A percentile compares a stretch with the other conserved stretches of the same genome.
Conservation (phyloP, 2,113 vertebrate genomes). For the Poecilia latipinna region DNA sequence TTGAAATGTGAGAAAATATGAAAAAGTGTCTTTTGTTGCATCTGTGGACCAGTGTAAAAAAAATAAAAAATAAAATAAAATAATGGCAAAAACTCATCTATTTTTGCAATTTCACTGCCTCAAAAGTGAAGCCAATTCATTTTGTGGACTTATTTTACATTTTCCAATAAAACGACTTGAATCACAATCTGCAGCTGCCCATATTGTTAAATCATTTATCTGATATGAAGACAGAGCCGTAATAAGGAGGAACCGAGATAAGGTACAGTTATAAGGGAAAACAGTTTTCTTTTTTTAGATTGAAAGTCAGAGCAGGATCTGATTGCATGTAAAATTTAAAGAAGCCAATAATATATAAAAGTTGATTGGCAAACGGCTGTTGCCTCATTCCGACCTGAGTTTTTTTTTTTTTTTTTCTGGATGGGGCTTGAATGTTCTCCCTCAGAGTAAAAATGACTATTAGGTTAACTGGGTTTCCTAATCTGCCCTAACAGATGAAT, state of each 20-base stretch:
- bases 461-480: too few relatives aligned
- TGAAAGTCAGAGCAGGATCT: not conserved
- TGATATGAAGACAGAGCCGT: not conserved
- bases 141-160: not conserved
- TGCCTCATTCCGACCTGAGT: too few relatives aligned
- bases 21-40: not conserved
- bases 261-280: not conserved
- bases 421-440: too few relatives aligned
- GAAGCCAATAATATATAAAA: not conserved
- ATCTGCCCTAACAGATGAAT: too few relatives aligned
- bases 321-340: not conserved
- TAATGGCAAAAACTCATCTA: not conserved
- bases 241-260: not conserved
- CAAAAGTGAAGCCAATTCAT: not conserved
- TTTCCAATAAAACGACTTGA: not conserved
- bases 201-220: not conserved
- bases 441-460: too few relatives aligned
- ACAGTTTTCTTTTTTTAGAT: not conserved
- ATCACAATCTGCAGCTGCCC: not conserved
- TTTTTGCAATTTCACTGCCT: not conserved
- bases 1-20: not conserved
- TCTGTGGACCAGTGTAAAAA: not conserved
- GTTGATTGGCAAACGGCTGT: not conserved
- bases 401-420: too few relatives aligned
- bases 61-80: not conserved